Base-by-base conservation (phyloP, 2,113 vertebrate species). In the Macquaria ambigua region DNA sequence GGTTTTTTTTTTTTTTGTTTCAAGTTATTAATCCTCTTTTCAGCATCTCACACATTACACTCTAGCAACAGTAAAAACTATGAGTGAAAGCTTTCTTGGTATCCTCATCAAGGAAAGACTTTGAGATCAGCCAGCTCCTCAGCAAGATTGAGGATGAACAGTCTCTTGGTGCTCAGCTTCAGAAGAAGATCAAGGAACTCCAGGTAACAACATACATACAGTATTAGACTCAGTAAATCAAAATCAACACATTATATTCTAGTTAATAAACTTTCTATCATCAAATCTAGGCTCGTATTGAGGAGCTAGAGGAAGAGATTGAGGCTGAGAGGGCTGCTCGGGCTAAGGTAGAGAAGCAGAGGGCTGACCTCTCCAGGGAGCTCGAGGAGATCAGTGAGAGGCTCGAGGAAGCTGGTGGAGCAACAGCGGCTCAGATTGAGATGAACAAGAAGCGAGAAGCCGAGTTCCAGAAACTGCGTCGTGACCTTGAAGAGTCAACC, bases 271-370 rank as follows among this genome's bases (percentile, higher is more conserved):
- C n/a, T 11, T 43, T 39, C 5, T 52, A 8, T 59, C 10, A 18
- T 66, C 15, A 39, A 28, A 81, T 53, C 8, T 77, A 90, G 88
- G 88, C 88, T 72, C 88, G 85, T n/a, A 90, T 90, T 85, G 88
- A 90, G 85, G 88, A 90, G 48, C 88, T 90, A 64, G 88, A 90
- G 74, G 97, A 97, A 0, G 97, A 98, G 89, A 97, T 96, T 0
- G 97, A 98, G 85, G 96, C 96, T 2, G 97, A 98, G 37, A 86
- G 95, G 1, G 92, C 97, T 1, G 91, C 94, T 69, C 76, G 94
- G 1, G 96, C 97, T 6, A 98, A 97, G 39, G 88, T 96, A 48
- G 96, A 97, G 86, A 96, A 97, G 89, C 94, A 96, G 66, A 88
- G 96, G 53, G 87, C 95, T 58, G 96, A 96, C 14, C 95, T 97